phyloP scores from a whole-genome alignment of 2,113 vertebrate species.

The Abramis brama region DNA sequence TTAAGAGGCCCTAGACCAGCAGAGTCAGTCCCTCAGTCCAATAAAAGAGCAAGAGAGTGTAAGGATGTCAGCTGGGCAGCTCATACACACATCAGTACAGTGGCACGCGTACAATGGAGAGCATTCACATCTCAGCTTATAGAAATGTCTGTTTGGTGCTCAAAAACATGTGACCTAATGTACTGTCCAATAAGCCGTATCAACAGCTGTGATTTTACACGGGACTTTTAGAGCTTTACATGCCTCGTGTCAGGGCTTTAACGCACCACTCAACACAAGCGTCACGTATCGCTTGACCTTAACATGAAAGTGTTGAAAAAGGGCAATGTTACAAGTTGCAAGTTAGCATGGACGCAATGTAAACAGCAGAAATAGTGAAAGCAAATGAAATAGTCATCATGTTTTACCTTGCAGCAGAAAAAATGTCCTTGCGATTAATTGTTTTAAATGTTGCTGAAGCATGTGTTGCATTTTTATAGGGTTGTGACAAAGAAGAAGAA shows the following conservation, averaged over 20 bases:
- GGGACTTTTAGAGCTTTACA: not conserved
- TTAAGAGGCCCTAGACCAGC: slow-evolving; percentile 46
- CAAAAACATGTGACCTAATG: slow-evolving; percentile 3
- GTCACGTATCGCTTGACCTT: slow-evolving; percentile 18
- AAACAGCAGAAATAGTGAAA: not conserved
- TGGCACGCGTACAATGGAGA: not conserved
- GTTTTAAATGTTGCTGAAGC: not conserved
- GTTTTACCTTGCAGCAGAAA: not conserved
- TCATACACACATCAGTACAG: slow-evolving; percentile 38
- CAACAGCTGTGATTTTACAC: slow-evolving; percentile 18
- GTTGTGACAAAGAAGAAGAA: not conserved
- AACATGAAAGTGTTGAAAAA: not conserved
- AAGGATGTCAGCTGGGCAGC: slow-evolving; percentile 8
- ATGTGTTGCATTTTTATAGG: not conserved
- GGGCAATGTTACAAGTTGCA: not conserved
- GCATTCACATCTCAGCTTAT: slow-evolving; percentile 16
- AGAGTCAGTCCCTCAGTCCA: slow-evolving; percentile 18
- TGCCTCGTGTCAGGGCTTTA: slow-evolving; percentile 19
- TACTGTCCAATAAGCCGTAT: not conserved
- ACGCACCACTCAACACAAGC: not conserved
- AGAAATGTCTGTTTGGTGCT: slow-evolving; percentile 20
- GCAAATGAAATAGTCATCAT: not conserved
- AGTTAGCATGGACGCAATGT: not conserved
- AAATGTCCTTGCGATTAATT: not conserved
- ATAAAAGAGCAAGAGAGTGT: slow-evolving; percentile 25